A percentile compares a stretch with the other conserved stretches of the same genome.
These are phyloP conservation scores for Pelobates fuscus DNA, from an alignment of 2,113 vertebrate species.

Conservation along the genomic window DNA sequence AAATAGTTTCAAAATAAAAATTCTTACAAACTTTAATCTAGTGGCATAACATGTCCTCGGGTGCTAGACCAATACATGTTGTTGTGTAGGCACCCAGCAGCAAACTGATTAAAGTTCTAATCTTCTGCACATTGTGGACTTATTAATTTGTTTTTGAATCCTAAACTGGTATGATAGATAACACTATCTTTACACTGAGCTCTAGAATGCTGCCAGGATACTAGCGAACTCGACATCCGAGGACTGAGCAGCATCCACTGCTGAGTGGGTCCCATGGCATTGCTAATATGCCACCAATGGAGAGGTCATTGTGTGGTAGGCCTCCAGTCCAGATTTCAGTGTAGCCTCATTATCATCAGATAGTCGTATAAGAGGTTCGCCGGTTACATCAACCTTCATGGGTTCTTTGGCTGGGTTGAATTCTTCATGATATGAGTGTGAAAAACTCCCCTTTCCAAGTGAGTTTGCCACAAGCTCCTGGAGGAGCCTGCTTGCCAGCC, in stretches of 20 bases:
- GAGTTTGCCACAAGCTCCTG: too few species aligned
- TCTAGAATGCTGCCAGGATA: slow-evolving; percentile 92
- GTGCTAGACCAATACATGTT: neutral
- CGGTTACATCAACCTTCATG: too few species aligned
- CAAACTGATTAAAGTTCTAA: neutral
- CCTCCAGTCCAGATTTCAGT: slow-evolving; percentile 80
- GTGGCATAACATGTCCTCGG: neutral
- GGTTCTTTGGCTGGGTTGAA: too few species aligned
- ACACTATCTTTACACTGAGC: slow-evolving; percentile 95
- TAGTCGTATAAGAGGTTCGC: slow-evolving; percentile 87
- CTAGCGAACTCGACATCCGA: slow-evolving; percentile 89
- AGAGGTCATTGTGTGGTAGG: slow-evolving; percentile 89
- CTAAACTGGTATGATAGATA: too few species aligned
- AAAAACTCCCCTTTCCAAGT: too few species aligned
- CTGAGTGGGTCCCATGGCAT: slow-evolving; percentile 75
- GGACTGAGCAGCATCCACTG: slow-evolving; percentile 83
- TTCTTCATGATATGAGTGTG: too few species aligned
- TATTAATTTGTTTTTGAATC: slow-evolving; percentile 70
- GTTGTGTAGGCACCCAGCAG: neutral
- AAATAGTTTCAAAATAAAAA: too few species aligned
- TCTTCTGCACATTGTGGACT: neutral
- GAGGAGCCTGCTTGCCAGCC: too few species aligned
- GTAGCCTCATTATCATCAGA: slow-evolving; percentile 90
- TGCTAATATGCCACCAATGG: slow-evolving; percentile 91
- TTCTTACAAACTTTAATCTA: too few species aligned